Conservation (phyloP, 2,888 invertebrate genomes). For the Cheilosia impressa region DNA sequence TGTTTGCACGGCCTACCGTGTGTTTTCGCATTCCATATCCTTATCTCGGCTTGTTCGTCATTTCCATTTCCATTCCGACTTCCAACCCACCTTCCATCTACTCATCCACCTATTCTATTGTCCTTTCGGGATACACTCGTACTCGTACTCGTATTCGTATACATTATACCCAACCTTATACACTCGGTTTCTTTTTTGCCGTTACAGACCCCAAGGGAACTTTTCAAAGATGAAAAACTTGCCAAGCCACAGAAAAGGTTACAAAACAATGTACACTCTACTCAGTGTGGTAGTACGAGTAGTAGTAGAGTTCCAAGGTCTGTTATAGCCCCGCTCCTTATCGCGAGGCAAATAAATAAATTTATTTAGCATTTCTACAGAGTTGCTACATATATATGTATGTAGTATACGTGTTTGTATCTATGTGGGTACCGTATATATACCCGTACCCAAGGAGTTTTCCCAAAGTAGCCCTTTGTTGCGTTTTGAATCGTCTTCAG, state of each 20-base stretch:
- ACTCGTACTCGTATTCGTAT: background rate
- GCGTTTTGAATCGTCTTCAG: conserved; percentile 68
- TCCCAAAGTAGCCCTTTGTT: conserved; percentile 75
- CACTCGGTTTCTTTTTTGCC: background rate
- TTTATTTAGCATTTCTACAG: conserved; percentile 61
- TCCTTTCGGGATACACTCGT: conserved; percentile 36
- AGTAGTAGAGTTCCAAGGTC: conserved; percentile 35
- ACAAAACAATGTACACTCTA: conserved; percentile 34
- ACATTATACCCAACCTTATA: background rate
- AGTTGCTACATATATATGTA: background rate
- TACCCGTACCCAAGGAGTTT: conserved; percentile 41
- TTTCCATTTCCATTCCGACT: conserved; percentile 21
- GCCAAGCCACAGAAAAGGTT: conserved; percentile 55
- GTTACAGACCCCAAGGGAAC: conserved; percentile 58
- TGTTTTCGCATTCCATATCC: background rate
- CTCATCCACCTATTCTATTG: conserved; percentile 27
- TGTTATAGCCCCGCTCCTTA: conserved; percentile 33
- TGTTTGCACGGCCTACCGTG: background rate
- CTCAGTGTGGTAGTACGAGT: too few relatives aligned
- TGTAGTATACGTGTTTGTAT: background rate
- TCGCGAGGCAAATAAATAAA: conserved; percentile 60
- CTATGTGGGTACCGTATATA: background rate
- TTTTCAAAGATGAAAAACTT: conserved; percentile 69
- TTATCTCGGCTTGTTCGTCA: conserved; percentile 13
- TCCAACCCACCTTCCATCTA: background rate